A percentile compares a stretch with the other conserved stretches of the same genome.
Evolutionary conservation across 1,140 invertebrate genomes (phyloP).

Genomic region (Drosophila parvula): DNA sequence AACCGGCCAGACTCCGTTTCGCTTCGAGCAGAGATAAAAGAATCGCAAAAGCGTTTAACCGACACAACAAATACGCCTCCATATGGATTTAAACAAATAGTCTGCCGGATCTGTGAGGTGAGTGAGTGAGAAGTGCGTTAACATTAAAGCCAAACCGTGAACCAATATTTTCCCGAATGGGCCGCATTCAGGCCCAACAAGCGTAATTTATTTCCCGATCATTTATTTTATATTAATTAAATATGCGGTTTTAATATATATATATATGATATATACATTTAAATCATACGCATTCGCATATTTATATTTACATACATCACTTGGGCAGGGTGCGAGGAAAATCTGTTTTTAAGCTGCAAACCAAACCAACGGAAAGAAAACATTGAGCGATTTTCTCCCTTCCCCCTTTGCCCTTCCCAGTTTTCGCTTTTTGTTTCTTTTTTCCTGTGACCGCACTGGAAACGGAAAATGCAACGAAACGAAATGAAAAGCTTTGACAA

Average conservation of each 20-base stretch:
- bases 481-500: conserved; percentile 57
- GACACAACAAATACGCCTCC: conserved; percentile 38
- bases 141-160: conserved; percentile 50
- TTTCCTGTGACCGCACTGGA: conserved; percentile 17
- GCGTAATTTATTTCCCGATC: conserved; percentile 72
- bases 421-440: conserved; percentile 13
- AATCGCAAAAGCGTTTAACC: conserved; percentile 41
- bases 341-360: conserved; percentile 66
- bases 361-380: conserved; percentile 55
- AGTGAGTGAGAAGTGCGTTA: conserved; percentile 3
- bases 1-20: conserved; percentile 33
- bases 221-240: conserved; percentile 82
- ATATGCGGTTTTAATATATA: conserved; percentile 57
- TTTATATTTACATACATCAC: conserved; percentile 55
- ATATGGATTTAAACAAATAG: conserved; percentile 48
- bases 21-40: conserved; percentile 29
- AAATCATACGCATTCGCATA: conserved; percentile 34
- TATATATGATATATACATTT: conserved; percentile 31
- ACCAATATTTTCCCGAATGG: conserved; percentile 62
- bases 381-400: conserved; percentile 49
- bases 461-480: conserved; percentile 34
- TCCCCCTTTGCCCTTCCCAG: background rate
- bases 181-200: conserved; percentile 51
- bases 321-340: conserved; percentile 36
- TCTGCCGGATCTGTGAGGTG: background rate